phyloP scores from a whole-genome alignment of 2,113 vertebrate species.

The Trinectes maculatus region DNA sequence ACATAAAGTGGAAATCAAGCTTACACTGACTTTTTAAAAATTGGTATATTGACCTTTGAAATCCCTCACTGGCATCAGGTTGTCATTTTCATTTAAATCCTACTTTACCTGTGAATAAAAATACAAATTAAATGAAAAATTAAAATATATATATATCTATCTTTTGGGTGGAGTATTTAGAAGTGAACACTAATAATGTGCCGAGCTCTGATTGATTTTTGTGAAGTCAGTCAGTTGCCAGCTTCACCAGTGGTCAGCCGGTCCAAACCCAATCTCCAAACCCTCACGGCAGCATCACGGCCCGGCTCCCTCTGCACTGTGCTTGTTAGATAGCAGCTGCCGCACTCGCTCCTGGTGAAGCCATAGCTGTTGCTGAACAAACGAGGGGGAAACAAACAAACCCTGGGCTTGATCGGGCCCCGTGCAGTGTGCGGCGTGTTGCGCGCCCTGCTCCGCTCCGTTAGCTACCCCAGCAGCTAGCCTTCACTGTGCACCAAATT shows the following conservation, averaged over 20 bases:
- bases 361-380: constrained; percentile 70
- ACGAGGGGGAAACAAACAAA: constrained; percentile 77
- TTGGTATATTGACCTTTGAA: constrained; percentile 59
- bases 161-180: background rate
- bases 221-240: constrained; percentile 17
- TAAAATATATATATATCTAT: no score
- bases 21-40: constrained; percentile 58
- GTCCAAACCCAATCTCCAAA: constrained; percentile 43
- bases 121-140: background rate
- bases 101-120: constrained; percentile 19
- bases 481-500: constrained; percentile 79
- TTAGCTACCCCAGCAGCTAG: constrained; percentile 74
- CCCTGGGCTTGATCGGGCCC: constrained; percentile 62
- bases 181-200: constrained; percentile 31
- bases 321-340: constrained; percentile 72
- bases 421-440: constrained; percentile 53
- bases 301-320: constrained; percentile 50
- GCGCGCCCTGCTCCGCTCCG: constrained; percentile 66
- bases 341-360: constrained; percentile 57
- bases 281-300: constrained; percentile 29
- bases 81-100: constrained; percentile 52
- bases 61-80: constrained; percentile 60
- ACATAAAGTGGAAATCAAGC: constrained; percentile 58
- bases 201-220: constrained; percentile 9
- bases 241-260: constrained; percentile 40